Conservation (phyloP, 2,113 vertebrate genomes). For the Syrmaticus mikado region DNA sequence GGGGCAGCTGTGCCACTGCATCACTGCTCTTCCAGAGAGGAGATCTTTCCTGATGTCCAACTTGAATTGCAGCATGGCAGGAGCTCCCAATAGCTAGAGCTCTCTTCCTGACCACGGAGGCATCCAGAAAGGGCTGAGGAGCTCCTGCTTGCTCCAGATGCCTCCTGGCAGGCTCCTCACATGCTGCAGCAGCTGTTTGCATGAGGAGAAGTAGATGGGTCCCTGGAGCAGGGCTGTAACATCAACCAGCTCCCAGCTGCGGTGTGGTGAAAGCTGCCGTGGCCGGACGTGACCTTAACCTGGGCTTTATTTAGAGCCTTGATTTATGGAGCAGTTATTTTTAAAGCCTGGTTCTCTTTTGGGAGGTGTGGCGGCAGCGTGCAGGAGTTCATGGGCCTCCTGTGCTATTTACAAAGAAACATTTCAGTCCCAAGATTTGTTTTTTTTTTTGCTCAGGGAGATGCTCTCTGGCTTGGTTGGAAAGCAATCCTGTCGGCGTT, state of each 20-base stretch:
- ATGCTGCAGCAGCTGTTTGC: neutral
- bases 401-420: neutral
- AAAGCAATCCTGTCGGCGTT: neutral
- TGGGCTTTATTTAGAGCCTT: slow-evolving; percentile 65
- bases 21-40: neutral
- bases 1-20: neutral
- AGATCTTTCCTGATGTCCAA: neutral
- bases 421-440: neutral
- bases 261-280: slow-evolving; percentile 15
- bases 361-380: slow-evolving; percentile 34
- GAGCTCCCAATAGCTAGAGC: neutral
- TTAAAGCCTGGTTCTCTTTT: slow-evolving; percentile 26
- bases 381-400: slow-evolving; percentile 7
- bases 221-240: neutral
- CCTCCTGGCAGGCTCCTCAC: neutral
- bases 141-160: neutral
- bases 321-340: slow-evolving; percentile 67
- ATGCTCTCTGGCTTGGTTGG: slow-evolving; percentile 40
- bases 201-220: neutral
- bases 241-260: neutral
- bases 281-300: slow-evolving; percentile 62
- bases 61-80: neutral
- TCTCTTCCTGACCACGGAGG: neutral
- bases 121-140: neutral
- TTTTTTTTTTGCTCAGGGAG: neutral